A percentile compares a stretch with the other conserved stretches of the same genome.
phyloP scores from a whole-genome alignment of 2,113 vertebrate genomes.

The Dromaius novaehollandiae region DNA sequence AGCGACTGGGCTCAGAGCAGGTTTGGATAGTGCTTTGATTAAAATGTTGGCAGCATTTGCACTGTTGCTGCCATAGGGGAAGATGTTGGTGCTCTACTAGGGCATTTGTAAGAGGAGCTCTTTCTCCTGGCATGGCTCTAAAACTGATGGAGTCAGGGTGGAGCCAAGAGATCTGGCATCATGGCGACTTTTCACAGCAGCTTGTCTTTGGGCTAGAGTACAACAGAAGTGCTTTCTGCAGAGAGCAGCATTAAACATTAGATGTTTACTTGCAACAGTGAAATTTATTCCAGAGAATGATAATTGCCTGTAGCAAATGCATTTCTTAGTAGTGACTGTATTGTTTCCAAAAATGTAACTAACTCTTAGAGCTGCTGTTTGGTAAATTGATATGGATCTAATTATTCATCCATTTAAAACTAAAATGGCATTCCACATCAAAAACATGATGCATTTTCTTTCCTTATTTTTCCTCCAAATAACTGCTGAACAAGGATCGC shows the following conservation, averaged over 20 bases:
- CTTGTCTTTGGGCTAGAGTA: constrained; percentile 5
- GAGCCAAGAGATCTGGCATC: constrained; percentile 26
- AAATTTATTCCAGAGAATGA: constrained; percentile 19
- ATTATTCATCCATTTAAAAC: background rate
- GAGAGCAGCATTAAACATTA: background rate
- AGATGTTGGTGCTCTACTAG: background rate
- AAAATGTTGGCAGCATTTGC: background rate
- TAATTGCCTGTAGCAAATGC: background rate
- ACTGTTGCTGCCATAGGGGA: fast-evolving
- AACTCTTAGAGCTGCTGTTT: background rate
- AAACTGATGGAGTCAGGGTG: constrained; percentile 36
- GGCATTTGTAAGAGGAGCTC: background rate
- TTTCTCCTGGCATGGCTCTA: constrained; percentile 21
- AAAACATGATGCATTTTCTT: background rate
- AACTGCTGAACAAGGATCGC: background rate
- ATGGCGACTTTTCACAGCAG: constrained; percentile 14
- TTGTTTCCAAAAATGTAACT: background rate
- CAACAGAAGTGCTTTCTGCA: constrained; percentile 12
- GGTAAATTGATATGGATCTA: background rate
- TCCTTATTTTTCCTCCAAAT: background rate
- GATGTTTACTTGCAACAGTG: background rate
- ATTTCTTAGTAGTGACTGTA: background rate
- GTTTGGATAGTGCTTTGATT: background rate
- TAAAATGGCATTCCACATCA: background rate
- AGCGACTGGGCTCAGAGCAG: background rate